Conservation (phyloP, 1,140 invertebrate genomes). For the Eriosoma lanigerum region DNA sequence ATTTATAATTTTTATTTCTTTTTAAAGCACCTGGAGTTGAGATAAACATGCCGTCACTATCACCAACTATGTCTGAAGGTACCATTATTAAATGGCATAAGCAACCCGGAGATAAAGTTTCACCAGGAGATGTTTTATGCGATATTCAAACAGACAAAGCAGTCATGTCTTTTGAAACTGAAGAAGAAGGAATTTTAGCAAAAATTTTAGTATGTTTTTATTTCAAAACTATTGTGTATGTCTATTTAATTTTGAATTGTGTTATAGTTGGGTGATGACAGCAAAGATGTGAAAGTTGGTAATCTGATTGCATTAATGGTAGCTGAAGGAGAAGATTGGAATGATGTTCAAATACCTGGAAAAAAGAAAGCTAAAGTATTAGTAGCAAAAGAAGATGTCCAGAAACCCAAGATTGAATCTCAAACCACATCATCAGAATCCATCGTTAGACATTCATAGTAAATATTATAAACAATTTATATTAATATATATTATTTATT, state of each 20-base stretch:
- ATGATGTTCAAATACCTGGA: constrained; percentile 72
- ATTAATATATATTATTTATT: no score
- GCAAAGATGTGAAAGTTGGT: constrained; percentile 81
- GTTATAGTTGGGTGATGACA: constrained; percentile 67
- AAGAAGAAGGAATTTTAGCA: constrained; percentile 95
- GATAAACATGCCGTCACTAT: constrained; percentile 86
- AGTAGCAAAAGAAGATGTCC: constrained; percentile 55
- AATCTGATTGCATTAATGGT: constrained; percentile 87
- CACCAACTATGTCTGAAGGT: constrained; percentile 97
- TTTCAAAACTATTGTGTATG: background rate
- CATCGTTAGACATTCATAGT: constrained; percentile 25
- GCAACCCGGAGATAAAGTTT: constrained; percentile 84
- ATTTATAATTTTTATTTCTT: background rate
- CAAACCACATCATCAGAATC: background rate
- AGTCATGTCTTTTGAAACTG: constrained; percentile 99
- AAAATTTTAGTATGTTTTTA: constrained; percentile 73
- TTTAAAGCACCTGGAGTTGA: constrained; percentile 49
- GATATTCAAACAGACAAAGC: constrained; percentile 99
- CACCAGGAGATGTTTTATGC: constrained; percentile 86
- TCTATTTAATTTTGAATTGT: background rate
- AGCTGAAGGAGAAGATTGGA: constrained; percentile 73
- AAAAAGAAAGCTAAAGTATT: constrained; percentile 51
- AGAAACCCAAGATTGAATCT: constrained; percentile 53
- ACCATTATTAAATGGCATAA: constrained; percentile 98
- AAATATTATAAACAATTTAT: constrained; percentile 4